These are phyloP conservation scores for Nicator chloris DNA, from an alignment of 2,113 vertebrate species.

Conservation along the genomic window DNA sequence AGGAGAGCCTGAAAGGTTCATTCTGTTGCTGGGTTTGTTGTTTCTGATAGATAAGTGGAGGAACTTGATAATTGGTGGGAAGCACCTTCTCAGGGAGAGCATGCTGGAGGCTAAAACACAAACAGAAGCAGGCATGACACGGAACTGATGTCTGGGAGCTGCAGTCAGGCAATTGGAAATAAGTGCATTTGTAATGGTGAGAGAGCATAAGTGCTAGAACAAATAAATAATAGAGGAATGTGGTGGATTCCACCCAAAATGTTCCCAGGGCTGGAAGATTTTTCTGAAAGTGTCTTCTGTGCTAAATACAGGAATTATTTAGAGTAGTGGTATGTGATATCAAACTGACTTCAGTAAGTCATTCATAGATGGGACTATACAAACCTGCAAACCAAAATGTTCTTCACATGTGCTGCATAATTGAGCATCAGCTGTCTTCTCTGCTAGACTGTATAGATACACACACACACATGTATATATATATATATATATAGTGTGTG, in stretches of 20 bases:
- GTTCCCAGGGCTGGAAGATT: background rate
- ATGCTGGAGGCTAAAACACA: accelerated
- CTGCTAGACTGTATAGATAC: too few relatives aligned
- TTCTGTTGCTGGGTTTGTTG: background rate
- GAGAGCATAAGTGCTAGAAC: background rate
- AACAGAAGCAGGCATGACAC: background rate
- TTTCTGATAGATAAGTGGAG: background rate
- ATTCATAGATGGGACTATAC: background rate
- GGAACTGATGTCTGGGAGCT: background rate
- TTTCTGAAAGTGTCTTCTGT: background rate
- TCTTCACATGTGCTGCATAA: background rate
- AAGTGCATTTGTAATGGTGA: background rate
- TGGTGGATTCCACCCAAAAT: background rate
- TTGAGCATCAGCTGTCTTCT: background rate
- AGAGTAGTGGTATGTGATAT: background rate
- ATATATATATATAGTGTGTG: background rate
- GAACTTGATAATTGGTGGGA: background rate
- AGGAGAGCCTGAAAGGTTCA: background rate
- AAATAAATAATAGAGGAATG: background rate
- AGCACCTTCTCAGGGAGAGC: background rate
- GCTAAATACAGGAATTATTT: background rate
- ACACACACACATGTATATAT: too few relatives aligned
- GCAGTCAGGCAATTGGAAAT: background rate
- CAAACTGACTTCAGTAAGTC: background rate
- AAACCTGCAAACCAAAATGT: background rate